A percentile compares a stretch with the other conserved stretches of the same genome.
These are phyloP conservation scores for Manis pentadactyla DNA, from an alignment of 2,797 vertebrate genomes.

Conservation along the genomic window DNA sequence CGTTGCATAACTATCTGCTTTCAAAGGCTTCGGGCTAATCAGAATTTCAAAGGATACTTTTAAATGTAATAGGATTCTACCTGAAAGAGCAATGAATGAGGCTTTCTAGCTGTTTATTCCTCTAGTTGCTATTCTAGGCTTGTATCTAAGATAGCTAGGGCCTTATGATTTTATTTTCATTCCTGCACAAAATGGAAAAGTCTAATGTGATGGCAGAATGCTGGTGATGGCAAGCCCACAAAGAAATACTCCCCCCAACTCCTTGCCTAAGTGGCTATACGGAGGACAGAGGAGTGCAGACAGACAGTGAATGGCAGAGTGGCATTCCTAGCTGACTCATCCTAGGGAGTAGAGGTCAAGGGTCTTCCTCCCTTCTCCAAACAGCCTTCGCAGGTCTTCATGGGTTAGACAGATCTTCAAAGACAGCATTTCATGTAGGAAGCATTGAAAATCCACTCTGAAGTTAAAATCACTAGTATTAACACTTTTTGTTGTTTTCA, in stretches of 20 bases:
- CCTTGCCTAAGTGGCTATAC: not conserved
- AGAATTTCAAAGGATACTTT: constrained; percentile 82
- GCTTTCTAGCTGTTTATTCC: constrained; percentile 59
- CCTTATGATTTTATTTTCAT: constrained; percentile 61
- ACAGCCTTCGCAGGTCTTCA: not conserved
- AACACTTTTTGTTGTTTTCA: not conserved
- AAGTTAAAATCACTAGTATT: not conserved
- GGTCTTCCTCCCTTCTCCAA: not conserved
- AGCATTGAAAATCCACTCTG: not conserved
- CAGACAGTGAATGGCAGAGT: not conserved
- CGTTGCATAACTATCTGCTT: constrained; percentile 57
- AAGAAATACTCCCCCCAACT: not conserved
- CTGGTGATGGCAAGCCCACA: not conserved
- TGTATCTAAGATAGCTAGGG: constrained; percentile 54
- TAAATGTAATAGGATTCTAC: constrained; percentile 77
- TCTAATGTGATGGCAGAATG: not conserved
- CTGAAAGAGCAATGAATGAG: constrained; percentile 66
- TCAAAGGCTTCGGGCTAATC: constrained; percentile 78
- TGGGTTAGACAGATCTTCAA: not conserved
- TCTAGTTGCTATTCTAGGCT: constrained; percentile 71
- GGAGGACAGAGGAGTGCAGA: not conserved
- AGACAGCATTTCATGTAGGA: not conserved
- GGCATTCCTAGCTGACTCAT: not conserved
- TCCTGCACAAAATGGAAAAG: constrained; percentile 19
- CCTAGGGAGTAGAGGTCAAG: not conserved